Percentiles rank a stretch among this genome's conserved stretches.
phyloP scores from a whole-genome alignment of 2,888 invertebrate species.

The Apeira syringaria region DNA sequence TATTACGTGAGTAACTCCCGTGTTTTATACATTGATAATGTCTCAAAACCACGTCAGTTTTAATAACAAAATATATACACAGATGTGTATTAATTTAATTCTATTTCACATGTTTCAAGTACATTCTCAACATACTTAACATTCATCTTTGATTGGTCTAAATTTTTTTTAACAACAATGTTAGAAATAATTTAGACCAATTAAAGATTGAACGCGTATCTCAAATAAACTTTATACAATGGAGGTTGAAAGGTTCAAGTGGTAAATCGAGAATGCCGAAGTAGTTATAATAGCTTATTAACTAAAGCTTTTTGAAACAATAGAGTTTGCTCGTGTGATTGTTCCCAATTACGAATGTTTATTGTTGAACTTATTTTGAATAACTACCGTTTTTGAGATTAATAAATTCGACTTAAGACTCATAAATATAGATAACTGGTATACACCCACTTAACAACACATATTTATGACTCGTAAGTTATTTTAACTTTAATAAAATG shows the following conservation, averaged over 20 bases:
- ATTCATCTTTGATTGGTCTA: too few species aligned
- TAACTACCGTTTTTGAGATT: slow-evolving; percentile 5
- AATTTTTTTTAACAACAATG: too few species aligned
- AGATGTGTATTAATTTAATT: slow-evolving; percentile 10
- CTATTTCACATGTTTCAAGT: slow-evolving; percentile 21
- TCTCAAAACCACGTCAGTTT: too few species aligned
- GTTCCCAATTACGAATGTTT: slow-evolving; percentile 9
- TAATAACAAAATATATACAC: too few species aligned
- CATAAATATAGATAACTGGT: too few species aligned
- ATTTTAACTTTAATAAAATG: too few species aligned
- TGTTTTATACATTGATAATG: too few species aligned
- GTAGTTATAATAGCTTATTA: slow-evolving; percentile 11
- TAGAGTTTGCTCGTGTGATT: not conserved
- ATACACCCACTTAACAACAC: too few species aligned
- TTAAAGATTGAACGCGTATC: slow-evolving; percentile 45
- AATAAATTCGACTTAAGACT: too few species aligned
- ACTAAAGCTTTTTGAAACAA: slow-evolving; percentile 8
- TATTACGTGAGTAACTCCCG: too few species aligned
- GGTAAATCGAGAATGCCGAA: slow-evolving; percentile 40
- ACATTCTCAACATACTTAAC: slow-evolving; percentile 22
- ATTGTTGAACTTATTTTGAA: slow-evolving; percentile 5
- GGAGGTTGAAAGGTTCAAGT: slow-evolving; percentile 39
- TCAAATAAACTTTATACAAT: slow-evolving; percentile 43
- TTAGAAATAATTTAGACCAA: slow-evolving; percentile 60
- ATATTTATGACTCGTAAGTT: too few species aligned